Evolutionary conservation across 2,797 vertebrate genomes (phyloP).

Genomic region (Melanotaenia nigrans): DNA sequence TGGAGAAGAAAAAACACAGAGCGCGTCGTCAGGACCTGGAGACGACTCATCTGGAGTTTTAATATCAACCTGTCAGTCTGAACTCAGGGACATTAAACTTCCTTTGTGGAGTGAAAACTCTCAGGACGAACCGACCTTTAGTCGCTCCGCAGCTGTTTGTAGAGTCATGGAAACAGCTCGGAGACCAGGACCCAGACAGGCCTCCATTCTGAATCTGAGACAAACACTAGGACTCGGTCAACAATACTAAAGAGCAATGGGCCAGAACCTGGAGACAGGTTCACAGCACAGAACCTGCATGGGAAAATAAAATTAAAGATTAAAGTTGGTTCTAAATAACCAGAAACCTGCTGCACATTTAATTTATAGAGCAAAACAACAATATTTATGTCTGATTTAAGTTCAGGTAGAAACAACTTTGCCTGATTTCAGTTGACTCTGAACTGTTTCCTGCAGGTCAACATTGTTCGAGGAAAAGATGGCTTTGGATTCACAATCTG

Average conservation of each 20-base stretch:
- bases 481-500: slow-evolving; percentile 97
- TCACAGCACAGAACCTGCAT: too few species aligned
- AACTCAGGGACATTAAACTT: slow-evolving; percentile 46
- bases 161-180: slow-evolving; percentile 57
- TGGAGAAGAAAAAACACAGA: slow-evolving; percentile 17
- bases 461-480: slow-evolving; percentile 87
- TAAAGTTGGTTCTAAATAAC: too few species aligned
- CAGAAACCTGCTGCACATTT: too few species aligned
- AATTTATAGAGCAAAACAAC: too few species aligned
- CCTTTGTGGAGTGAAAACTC: slow-evolving; percentile 56
- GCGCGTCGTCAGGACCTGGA: background rate
- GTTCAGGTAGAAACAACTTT: too few species aligned
- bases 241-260: background rate
- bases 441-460: slow-evolving; percentile 81
- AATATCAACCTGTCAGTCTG: slow-evolving; percentile 64
- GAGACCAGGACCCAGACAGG: slow-evolving; percentile 33
- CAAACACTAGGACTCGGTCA: slow-evolving; percentile 9
- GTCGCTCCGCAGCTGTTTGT: slow-evolving; percentile 20
- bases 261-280: too few species aligned
- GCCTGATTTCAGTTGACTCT: background rate
- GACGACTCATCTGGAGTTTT: slow-evolving; percentile 30
- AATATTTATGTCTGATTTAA: too few species aligned
- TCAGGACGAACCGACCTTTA: slow-evolving; percentile 52
- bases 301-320: too few species aligned
- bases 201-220: slow-evolving; percentile 7